Conservation (phyloP, 92 coral and sea anemone species). For the Scolanthus callimorphus region DNA sequence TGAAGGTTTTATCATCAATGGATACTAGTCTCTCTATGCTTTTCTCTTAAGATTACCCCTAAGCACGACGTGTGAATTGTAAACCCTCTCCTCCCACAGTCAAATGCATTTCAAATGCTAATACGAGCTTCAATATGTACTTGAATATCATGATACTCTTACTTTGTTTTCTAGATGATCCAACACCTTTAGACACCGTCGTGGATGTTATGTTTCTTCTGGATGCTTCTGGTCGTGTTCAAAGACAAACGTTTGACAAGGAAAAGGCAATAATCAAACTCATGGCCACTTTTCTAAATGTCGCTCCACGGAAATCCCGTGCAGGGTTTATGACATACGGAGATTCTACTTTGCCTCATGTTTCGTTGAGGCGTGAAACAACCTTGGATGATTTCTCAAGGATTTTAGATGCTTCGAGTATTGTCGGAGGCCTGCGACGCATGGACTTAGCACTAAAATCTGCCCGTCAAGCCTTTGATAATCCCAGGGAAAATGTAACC, state of each 20-base stretch:
- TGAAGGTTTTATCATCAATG: too few species aligned
- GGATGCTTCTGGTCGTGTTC: constrained; percentile 50
- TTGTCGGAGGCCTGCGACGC: constrained; percentile 39
- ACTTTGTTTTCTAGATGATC: constrained; percentile 2
- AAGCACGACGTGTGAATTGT: too few species aligned
- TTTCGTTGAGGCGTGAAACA: constrained; percentile 29
- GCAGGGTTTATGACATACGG: constrained; percentile 60
- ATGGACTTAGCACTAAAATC: constrained; percentile 46
- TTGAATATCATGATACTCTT: too few species aligned
- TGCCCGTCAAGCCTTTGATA: constrained; percentile 27
- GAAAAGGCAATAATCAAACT: constrained; percentile 66
- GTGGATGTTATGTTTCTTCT: constrained; percentile 61
- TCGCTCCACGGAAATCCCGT: constrained; percentile 47
- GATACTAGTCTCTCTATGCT: too few species aligned
- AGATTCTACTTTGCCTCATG: constrained; percentile 10
- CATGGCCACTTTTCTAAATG: constrained; percentile 31
- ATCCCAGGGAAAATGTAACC: constrained; percentile 53
- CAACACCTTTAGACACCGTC: constrained; percentile 16
- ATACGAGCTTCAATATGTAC: too few species aligned
- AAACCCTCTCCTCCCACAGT: too few species aligned
- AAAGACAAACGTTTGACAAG: constrained; percentile 29
- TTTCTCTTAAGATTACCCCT: too few species aligned
- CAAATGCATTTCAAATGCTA: background rate
- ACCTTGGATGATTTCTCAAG: constrained; percentile 29
- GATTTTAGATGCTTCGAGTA: constrained; percentile 30